Evolutionary conservation across 2,797 vertebrate species (phyloP), one percentile per base, ranked within the genome.

Genomic region (Halcyon smyrnensis): DNA sequence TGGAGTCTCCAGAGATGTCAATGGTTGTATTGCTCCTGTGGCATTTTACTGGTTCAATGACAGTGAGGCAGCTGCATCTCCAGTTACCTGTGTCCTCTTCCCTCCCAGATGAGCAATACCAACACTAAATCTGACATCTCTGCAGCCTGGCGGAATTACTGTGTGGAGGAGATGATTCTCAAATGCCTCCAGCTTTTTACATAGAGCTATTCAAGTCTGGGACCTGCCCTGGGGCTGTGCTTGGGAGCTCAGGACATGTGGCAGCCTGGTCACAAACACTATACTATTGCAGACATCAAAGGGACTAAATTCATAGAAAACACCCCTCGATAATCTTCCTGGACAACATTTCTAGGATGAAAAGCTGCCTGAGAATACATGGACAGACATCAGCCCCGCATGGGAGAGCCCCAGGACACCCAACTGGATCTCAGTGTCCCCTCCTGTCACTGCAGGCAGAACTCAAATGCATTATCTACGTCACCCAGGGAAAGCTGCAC

Each of bases 391-490:
- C 15, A 84, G 18, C 6, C n/a, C 34, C 53, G 59, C 5, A 10
- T 0, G 1, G 39, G 20, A 64, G 24, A 60, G 8, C 8, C 3
- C 37, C 62, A 64, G 18, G 32, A 59, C 8, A 7, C 6, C 43
- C 62, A 10, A 20, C 0, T 1, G 36, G n/a, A 59, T 15, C 11
- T 59, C 45, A 56, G 43, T 18, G 34, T 53, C 23, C 43, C 14
- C 23, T 81, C 14, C 45, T 17, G 12, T 41, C 15, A 1, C 36
- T 60, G 32, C 36, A 74, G 36, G 30, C 79, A 69, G 81, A 57
- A 15, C 15, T 34, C 43, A 34, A 63, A 59, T 2, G 0, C 0
- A 1, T 36, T 12, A 51, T 18, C 23, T 46, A 41, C 12, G 0
- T 34, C 64, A 17, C 17, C 27, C 54, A 34, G 7, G 37, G 23